Evolutionary conservation across 2,797 vertebrate genomes (phyloP).

Genomic region (Anableps anableps): DNA sequence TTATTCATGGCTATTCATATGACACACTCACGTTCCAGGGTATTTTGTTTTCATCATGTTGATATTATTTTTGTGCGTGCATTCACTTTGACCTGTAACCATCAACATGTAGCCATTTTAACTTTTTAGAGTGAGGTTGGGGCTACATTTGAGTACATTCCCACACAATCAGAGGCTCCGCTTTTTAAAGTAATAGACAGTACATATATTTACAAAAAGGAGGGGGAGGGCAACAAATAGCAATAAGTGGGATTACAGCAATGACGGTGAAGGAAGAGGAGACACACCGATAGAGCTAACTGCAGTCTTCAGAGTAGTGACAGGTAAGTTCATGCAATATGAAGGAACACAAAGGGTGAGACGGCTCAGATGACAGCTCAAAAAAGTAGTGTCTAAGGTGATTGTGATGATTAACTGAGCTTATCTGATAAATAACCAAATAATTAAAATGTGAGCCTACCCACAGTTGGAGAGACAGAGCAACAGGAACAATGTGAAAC

Average conservation of each 20-base stretch:
- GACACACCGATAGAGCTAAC: neutral
- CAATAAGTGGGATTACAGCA: neutral
- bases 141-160: neutral
- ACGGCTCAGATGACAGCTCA: constrained; percentile 14
- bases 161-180: neutral
- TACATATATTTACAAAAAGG: neutral
- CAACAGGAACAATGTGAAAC: neutral
- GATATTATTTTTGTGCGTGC: neutral
- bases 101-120: neutral
- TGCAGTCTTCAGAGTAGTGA: constrained; percentile 10
- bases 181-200: neutral
- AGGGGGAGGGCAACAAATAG: neutral
- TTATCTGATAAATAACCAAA: neutral
- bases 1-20: neutral
- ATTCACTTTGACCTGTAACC: neutral
- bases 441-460: neutral
- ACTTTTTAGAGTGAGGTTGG: neutral
- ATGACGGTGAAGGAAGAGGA: neutral
- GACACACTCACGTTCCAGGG: too few species aligned
- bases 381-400: neutral
- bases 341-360: constrained; percentile 1
- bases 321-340: constrained; percentile 24
- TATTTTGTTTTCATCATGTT: neutral
- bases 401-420: neutral
- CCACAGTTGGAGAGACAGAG: neutral